Percentiles rank a stretch among this genome's conserved stretches.
These are phyloP conservation scores for Conger conger DNA, from an alignment of 2,113 vertebrate species.

Conservation along the genomic window DNA sequence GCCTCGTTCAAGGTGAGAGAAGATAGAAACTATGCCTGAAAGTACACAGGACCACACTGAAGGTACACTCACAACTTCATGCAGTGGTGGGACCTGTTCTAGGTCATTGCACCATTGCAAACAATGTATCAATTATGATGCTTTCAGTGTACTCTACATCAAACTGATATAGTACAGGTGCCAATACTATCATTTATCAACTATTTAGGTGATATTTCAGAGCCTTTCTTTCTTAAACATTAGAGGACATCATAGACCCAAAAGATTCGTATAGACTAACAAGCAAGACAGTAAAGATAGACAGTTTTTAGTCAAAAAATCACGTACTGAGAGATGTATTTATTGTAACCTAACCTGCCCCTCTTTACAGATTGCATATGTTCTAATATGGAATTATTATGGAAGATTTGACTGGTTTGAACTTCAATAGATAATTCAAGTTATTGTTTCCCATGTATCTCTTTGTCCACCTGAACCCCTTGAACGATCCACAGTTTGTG, in stretches of 20 bases:
- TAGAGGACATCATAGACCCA: neutral
- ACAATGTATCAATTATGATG: neutral
- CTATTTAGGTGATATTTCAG: neutral
- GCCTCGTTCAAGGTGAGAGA: constrained; percentile 82
- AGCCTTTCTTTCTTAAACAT: neutral
- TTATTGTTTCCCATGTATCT: too few relatives aligned
- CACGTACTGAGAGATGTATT: too few relatives aligned
- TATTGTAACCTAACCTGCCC: too few relatives aligned
- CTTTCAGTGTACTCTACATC: neutral
- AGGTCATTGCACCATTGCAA: neutral
- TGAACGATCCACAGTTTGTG: too few relatives aligned
- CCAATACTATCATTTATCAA: too few relatives aligned
- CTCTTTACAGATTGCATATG: too few relatives aligned
- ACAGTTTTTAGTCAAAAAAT: too few relatives aligned
- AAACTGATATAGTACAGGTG: neutral
- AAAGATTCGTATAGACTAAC: neutral
- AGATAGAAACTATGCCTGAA: neutral
- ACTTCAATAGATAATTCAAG: too few relatives aligned
- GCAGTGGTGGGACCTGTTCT: neutral
- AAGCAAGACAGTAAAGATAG: neutral
- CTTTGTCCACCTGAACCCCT: too few relatives aligned
- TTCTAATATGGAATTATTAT: too few relatives aligned
- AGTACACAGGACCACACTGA: neutral
- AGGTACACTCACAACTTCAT: too few relatives aligned
- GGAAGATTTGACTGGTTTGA: too few relatives aligned